Conservation (phyloP, 2,113 vertebrate species). For the Equus quagga region DNA sequence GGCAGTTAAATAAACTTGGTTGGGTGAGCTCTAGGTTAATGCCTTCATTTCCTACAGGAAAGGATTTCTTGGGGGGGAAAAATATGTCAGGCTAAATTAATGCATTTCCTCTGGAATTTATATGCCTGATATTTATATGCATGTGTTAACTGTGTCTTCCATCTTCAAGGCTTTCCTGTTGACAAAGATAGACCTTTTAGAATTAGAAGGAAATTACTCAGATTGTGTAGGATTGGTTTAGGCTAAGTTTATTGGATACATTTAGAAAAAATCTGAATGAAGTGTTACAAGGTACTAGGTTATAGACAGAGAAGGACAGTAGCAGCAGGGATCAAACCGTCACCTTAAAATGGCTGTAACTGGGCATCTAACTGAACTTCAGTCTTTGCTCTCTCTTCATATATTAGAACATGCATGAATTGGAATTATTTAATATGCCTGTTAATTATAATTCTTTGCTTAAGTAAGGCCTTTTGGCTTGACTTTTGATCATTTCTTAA, state of each 20-base stretch:
- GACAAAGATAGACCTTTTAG: slow-evolving; percentile 27
- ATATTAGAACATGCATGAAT: not conserved
- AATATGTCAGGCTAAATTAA: not conserved
- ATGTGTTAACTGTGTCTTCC: slow-evolving; percentile 18
- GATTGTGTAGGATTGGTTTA: slow-evolving; percentile 40
- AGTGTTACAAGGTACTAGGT: not conserved
- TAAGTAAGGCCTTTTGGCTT: slow-evolving; percentile 44
- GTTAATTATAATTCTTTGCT: slow-evolving; percentile 48
- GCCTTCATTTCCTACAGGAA: slow-evolving; percentile 22
- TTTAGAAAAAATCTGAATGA: not conserved
- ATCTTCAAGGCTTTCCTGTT: not conserved
- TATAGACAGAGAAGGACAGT: not conserved
- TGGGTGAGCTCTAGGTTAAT: not conserved
- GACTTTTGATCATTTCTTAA: slow-evolving; percentile 46
- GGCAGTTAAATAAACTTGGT: slow-evolving; percentile 23
- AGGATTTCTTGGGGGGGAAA: not conserved
- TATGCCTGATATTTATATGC: slow-evolving; percentile 28
- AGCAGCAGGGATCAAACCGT: not conserved
- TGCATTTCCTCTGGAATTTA: slow-evolving; percentile 50
- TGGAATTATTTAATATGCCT: slow-evolving; percentile 8
- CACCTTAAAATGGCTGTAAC: not conserved
- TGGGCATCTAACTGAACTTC: slow-evolving; percentile 18
- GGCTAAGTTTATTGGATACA: not conserved
- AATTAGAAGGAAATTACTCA: slow-evolving; percentile 16
- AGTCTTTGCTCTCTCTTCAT: not conserved